Evolutionary conservation across 2,888 invertebrate genomes (phyloP).

Genomic region (Halictus ligatus): DNA sequence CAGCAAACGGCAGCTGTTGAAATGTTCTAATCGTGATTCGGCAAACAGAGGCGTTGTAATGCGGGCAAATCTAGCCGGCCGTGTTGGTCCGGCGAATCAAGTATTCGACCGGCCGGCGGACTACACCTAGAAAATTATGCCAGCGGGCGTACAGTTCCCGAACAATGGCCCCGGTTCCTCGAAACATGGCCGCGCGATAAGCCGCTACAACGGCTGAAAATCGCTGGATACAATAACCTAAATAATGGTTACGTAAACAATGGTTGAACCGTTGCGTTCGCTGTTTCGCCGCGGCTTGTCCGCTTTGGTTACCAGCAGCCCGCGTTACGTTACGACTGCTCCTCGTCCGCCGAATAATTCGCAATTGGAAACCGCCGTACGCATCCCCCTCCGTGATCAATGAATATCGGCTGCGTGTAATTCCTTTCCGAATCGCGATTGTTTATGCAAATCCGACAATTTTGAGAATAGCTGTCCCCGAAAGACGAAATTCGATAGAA

Average conservation of each 20-base stretch:
- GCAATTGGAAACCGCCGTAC: background rate
- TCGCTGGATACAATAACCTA: constrained; percentile 44
- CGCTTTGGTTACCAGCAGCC: background rate
- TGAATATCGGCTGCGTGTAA: background rate
- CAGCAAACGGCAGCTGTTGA: background rate
- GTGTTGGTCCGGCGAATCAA: constrained; percentile 33
- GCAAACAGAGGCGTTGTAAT: constrained; percentile 19
- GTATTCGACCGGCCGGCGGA: constrained; percentile 25
- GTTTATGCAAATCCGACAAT: background rate
- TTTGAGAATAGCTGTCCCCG: background rate
- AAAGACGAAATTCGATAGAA: background rate
- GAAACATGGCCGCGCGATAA: constrained; percentile 41
- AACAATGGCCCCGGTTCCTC: constrained; percentile 39
- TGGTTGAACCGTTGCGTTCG: constrained; percentile 41
- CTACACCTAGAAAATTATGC: constrained; percentile 18
- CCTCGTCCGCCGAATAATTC: background rate
- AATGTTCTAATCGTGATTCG: constrained; percentile 4
- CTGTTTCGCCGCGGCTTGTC: constrained; percentile 15
- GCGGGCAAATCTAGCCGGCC: constrained; percentile 18
- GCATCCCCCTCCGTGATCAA: background rate
- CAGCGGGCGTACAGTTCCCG: constrained; percentile 17
- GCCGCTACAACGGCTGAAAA: constrained; percentile 47
- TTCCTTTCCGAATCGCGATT: background rate
- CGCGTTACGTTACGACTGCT: background rate
- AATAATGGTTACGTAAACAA: constrained; percentile 65